phyloP scores from a whole-genome alignment of 2,888 invertebrate genomes.

The Itoplectis maculator region DNA sequence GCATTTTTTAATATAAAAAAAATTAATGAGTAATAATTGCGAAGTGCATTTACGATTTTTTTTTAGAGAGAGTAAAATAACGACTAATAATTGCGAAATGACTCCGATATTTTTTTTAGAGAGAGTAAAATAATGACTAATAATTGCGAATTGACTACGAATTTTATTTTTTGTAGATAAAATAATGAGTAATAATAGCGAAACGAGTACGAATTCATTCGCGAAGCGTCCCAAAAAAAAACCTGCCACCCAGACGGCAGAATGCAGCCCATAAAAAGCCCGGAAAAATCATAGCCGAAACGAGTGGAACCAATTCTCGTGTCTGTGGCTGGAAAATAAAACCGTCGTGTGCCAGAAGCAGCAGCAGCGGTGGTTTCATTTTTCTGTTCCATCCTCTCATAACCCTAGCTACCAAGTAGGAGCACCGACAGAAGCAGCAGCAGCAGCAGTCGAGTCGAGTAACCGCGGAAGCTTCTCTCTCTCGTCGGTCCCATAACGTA shows the following conservation, averaged over 20 bases:
- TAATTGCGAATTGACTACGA: too few relatives aligned
- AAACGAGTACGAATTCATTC: not conserved
- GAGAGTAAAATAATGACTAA: too few relatives aligned
- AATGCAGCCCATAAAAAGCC: not conserved
- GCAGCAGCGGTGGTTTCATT: slow-evolving; percentile 16
- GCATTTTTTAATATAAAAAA: too few relatives aligned
- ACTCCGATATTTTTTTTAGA: too few relatives aligned
- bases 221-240: not conserved
- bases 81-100: too few relatives aligned
- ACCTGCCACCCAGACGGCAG: not conserved
- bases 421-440: not conserved
- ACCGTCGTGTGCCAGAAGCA: too few relatives aligned
- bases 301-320: not conserved
- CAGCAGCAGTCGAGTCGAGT: not conserved
- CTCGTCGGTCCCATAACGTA: slow-evolving; percentile 48
- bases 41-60: too few relatives aligned
- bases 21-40: too few relatives aligned
- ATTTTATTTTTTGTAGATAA: too few relatives aligned
- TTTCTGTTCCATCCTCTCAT: slow-evolving; percentile 17
- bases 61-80: too few relatives aligned
- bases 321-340: slow-evolving; percentile 23
- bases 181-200: too few relatives aligned
- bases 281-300: not conserved
- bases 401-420: slow-evolving; percentile 6
- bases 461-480: slow-evolving; percentile 31